Evolutionary conservation across 2,888 invertebrate genomes (phyloP), one percentile per base, ranked within the genome.

Genomic region (Phorcus lineatus): DNA sequence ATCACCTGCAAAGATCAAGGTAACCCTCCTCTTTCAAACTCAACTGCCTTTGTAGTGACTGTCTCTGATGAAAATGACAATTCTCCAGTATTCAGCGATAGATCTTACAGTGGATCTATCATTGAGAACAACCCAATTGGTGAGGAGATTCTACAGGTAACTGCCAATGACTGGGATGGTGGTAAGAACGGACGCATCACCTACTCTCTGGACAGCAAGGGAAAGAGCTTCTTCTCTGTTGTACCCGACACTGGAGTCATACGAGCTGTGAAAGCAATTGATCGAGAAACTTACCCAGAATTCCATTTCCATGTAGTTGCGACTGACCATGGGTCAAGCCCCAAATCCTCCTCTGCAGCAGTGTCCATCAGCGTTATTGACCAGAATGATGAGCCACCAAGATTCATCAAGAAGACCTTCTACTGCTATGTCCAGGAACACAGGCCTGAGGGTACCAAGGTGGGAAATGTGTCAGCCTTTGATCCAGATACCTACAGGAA

Each of bases 331-430:
- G 91, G 91, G 4, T 92, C 96, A 78, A 86, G 91, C 96, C 88
- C 96, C 96, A 78, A 96, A 96, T 91, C 97, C 96, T n/a, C 97
- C 96, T 2, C 95, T 17, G 88, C 91, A 0, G 83, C 88, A 9
- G 86, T 92, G 28, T 82, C 96, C 94, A 97, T 99, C 79, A 97
- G 97, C 92, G 98, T 99, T 0, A 93, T 97, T 78, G 99, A 99
- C 93, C 96, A 97, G 86, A 99, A 99, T 92, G 99, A 99, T 93
- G 98, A 99, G 91, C 95, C 96, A 22, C 99, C 99, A 0, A 95
- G 95, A 4, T 99, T 99, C 82, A 67, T 74, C 55, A 81, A 77
- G n/a, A 83, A 96, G 81, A 96, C 96, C 87, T 98, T 99, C 92
- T 97, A 97, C 88, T 96, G 97, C 0, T 95, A 96, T 17, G 95